These are phyloP conservation scores for Corvus moneduloides DNA, from an alignment of 2,113 vertebrate species.

Conservation along the genomic window DNA sequence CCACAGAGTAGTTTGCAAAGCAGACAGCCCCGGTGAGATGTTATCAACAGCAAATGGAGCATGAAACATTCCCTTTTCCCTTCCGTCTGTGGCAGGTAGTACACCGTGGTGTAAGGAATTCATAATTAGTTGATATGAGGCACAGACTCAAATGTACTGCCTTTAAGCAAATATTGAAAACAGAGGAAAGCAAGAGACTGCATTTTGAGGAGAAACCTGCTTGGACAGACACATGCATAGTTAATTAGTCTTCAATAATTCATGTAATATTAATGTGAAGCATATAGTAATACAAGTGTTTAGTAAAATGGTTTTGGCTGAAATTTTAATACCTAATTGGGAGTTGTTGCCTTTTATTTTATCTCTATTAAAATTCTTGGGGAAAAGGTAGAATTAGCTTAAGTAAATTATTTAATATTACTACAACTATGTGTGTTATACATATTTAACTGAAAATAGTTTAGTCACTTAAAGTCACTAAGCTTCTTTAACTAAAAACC, in stretches of 20 bases:
- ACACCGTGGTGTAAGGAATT: background rate
- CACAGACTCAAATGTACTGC: background rate
- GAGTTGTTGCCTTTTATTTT: background rate
- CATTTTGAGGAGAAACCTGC: background rate
- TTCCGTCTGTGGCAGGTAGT: background rate
- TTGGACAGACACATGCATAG: constrained; percentile 17
- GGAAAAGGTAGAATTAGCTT: background rate
- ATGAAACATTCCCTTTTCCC: background rate
- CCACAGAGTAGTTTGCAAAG: background rate
- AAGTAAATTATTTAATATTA: background rate
- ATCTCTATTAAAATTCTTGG: background rate
- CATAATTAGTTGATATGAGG: background rate
- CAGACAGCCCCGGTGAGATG: background rate
- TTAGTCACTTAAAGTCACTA: background rate
- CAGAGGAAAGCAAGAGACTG: background rate
- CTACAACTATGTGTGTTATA: background rate
- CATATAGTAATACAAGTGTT: background rate
- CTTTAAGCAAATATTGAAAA: constrained; percentile 46
- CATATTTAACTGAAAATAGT: background rate
- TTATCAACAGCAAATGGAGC: background rate
- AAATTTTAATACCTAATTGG: background rate
- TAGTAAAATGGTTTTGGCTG: background rate
- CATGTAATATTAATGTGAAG: background rate
- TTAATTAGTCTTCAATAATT: constrained; percentile 44
- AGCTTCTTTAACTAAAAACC: background rate